Conservation (phyloP, 92 coral and sea anemone species). For the Heteractis magnifica region DNA sequence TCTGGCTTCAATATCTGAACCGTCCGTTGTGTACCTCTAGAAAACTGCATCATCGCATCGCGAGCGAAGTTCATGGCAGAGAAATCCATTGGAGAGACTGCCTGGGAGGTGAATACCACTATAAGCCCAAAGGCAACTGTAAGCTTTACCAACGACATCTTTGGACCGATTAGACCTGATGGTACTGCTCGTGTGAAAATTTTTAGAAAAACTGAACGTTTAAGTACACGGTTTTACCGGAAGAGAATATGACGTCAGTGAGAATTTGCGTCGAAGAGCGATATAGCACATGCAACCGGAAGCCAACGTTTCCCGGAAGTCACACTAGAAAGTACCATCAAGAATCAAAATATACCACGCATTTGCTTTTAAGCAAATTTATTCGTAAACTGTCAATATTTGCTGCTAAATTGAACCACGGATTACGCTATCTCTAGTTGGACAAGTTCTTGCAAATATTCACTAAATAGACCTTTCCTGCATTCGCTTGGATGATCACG, state of each 20-base stretch:
- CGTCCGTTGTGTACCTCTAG: constrained; percentile 61
- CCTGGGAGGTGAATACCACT: neutral
- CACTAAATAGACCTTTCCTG: too few species aligned
- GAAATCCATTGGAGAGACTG: neutral
- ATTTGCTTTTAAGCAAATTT: too few species aligned
- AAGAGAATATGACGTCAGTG: neutral
- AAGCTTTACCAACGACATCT: neutral
- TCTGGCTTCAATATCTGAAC: constrained; percentile 58
- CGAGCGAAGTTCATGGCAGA: constrained; percentile 42
- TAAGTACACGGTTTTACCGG: neutral
- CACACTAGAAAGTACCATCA: too few species aligned
- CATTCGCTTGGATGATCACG: too few species aligned
- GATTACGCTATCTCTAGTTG: too few species aligned
- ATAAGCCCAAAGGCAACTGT: neutral
- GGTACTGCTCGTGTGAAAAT: neutral
- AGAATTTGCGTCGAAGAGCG: too few species aligned
- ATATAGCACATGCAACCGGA: too few species aligned
- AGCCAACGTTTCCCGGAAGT: too few species aligned
- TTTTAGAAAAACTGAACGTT: neutral
- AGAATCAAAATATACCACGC: too few species aligned
- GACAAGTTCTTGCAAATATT: too few species aligned
- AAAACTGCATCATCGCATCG: constrained; percentile 51
- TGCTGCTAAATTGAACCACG: too few species aligned
- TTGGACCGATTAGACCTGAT: neutral
- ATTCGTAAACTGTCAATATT: too few species aligned